Evolutionary conservation across 2,888 invertebrate species (phyloP).

Genomic region (Aphodius sticticus): DNA sequence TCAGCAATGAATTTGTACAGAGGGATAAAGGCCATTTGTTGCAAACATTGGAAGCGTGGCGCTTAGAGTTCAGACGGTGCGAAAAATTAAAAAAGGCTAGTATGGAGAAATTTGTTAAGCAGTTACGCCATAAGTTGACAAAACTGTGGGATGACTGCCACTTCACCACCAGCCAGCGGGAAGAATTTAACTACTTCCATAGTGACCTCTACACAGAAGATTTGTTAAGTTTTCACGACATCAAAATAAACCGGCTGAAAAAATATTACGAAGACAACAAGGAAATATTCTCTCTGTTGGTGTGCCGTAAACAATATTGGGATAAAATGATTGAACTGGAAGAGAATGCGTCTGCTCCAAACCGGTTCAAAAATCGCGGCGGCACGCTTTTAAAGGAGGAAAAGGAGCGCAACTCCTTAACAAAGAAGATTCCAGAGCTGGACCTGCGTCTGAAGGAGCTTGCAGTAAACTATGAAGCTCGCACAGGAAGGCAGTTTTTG

Average conservation of each 20-base stretch:
- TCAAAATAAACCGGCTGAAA: conserved; percentile 75
- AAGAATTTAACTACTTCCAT: conserved; percentile 70
- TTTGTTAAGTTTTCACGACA: conserved; percentile 79
- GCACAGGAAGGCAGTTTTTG: conserved; percentile 65
- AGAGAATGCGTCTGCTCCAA: conserved; percentile 78
- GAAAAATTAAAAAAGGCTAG: conserved; percentile 80
- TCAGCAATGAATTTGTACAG: conserved; percentile 70
- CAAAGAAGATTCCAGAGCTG: conserved; percentile 76
- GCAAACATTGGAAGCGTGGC: conserved; percentile 65
- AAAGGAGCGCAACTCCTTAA: conserved; percentile 81
- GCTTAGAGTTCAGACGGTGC: conserved; percentile 76
- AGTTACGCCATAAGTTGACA: conserved; percentile 74
- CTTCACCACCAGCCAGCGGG: conserved; percentile 69
- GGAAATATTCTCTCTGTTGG: conserved; percentile 71
- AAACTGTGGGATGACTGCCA: conserved; percentile 82
- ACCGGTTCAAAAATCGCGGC: conserved; percentile 86
- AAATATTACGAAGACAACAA: conserved; percentile 71
- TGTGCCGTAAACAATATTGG: conserved; percentile 76
- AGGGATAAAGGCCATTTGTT: conserved; percentile 68
- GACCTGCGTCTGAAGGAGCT: conserved; percentile 70
- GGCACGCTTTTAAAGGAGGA: conserved; percentile 87
- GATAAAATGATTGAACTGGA: conserved; percentile 79
- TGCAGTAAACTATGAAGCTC: conserved; percentile 64
- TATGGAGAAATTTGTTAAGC: conserved; percentile 72
- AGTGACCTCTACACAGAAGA: conserved; percentile 81